These are phyloP conservation scores for Leptodactylus fuscus DNA, from an alignment of 2,113 vertebrate species.

Conservation along the genomic window DNA sequence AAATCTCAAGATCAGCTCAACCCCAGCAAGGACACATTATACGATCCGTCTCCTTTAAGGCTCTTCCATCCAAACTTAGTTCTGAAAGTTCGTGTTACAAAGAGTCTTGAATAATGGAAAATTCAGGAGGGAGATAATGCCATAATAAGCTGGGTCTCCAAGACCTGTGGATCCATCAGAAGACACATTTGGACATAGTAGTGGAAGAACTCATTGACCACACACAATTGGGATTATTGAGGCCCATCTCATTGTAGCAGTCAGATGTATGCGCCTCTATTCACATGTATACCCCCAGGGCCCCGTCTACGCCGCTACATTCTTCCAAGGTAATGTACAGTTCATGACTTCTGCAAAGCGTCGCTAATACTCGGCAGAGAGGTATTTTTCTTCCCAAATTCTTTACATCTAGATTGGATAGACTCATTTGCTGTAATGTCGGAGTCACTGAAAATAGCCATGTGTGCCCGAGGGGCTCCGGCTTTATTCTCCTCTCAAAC, in stretches of 20 bases:
- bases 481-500: constrained; percentile 26
- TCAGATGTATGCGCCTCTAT: not conserved
- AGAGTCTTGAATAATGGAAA: not conserved
- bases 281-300: constrained; percentile 33
- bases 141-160: not conserved
- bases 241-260: not conserved
- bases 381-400: constrained; percentile 37
- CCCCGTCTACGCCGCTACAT: not conserved
- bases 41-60: too few relatives aligned
- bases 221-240: constrained; percentile 16
- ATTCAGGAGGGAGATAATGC: not conserved
- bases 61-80: not conserved
- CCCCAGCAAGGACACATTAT: too few relatives aligned
- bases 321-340: constrained; percentile 27
- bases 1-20: too few relatives aligned
- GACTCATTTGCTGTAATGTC: constrained; percentile 42
- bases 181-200: not conserved
- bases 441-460: constrained; percentile 38
- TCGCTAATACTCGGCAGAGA: constrained; percentile 16
- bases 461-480: constrained; percentile 22
- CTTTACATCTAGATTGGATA: constrained; percentile 43
- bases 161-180: not conserved
- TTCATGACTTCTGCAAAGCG: constrained; percentile 1
- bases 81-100: not conserved
- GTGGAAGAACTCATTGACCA: constrained; percentile 28